phyloP scores from a whole-genome alignment of 2,888 invertebrate genomes.

The Dimorphilus gyrociliatus region DNA sequence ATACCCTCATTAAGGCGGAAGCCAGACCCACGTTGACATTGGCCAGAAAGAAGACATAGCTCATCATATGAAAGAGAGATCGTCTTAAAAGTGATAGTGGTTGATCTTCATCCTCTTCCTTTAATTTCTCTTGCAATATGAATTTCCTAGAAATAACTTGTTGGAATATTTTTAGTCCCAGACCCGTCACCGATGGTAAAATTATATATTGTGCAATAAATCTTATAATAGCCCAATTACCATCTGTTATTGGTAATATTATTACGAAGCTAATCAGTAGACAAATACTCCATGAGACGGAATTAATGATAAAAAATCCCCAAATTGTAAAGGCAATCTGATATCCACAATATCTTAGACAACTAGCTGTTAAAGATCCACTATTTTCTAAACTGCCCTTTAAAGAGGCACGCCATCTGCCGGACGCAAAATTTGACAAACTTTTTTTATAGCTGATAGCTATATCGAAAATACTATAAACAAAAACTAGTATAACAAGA shows the following conservation, averaged over 20 bases:
- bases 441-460: too few species aligned
- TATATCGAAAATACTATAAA: too few species aligned
- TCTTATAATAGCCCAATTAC: slow-evolving; percentile 8
- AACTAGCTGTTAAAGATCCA: slow-evolving; percentile 16
- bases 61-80: slow-evolving; percentile 15
- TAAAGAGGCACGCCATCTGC: too few species aligned
- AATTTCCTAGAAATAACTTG: slow-evolving; percentile 14
- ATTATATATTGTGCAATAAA: slow-evolving; percentile 10
- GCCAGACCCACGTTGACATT: slow-evolving; percentile 24
- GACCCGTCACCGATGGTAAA: slow-evolving; percentile 12
- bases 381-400: too few species aligned
- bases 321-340: slow-evolving; percentile 23
- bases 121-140: slow-evolving; percentile 18
- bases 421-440: too few species aligned
- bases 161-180: slow-evolving; percentile 14
- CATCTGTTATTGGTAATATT: slow-evolving; percentile 9
- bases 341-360: slow-evolving; percentile 21
- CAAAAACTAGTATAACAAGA: too few species aligned
- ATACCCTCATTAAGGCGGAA: slow-evolving; percentile 18
- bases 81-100: slow-evolving; percentile 17
- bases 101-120: slow-evolving; percentile 7
- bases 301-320: slow-evolving; percentile 15
- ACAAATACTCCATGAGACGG: slow-evolving; percentile 11
- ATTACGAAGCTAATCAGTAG: slow-evolving; percentile 10
- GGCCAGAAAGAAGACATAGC: slow-evolving; percentile 28